A percentile compares a stretch with the other conserved stretches of the same genome.
Conservation (phyloP, 2,888 invertebrate species). For the Drosophila austrosaltans region DNA sequence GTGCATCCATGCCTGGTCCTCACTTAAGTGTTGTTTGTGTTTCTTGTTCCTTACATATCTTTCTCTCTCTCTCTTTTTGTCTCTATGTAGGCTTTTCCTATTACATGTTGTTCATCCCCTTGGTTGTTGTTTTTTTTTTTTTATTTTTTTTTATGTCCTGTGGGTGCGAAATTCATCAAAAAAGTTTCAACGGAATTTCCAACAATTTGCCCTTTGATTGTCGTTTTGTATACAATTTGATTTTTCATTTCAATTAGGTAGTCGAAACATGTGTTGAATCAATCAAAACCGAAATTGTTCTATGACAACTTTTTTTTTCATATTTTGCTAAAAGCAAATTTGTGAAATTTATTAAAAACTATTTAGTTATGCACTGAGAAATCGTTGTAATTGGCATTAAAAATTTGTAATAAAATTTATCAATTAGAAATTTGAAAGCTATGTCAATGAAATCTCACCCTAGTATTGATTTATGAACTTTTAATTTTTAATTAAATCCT, state of each 20-base stretch:
- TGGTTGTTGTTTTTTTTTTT: background rate
- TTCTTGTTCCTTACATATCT: constrained; percentile 58
- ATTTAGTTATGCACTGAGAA: too few relatives aligned
- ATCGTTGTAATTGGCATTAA: too few relatives aligned
- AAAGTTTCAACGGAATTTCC: background rate
- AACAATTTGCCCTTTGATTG: constrained; percentile 10
- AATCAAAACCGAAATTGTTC: background rate
- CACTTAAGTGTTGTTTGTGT: constrained; percentile 76
- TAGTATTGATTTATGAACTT: too few relatives aligned
- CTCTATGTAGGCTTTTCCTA: constrained; percentile 17
- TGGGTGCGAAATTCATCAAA: constrained; percentile 11
- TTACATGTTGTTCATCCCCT: background rate
- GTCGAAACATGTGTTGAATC: background rate
- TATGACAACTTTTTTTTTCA: background rate
- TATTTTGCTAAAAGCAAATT: too few relatives aligned
- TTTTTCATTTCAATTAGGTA: constrained; percentile 11
- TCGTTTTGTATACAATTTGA: constrained; percentile 1
- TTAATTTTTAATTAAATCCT: too few relatives aligned
- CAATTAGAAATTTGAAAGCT: too few relatives aligned
- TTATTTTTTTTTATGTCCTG: background rate
- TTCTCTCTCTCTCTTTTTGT: constrained; percentile 3
- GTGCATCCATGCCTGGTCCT: constrained; percentile 50
- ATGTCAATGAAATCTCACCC: too few relatives aligned
- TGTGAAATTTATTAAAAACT: too few relatives aligned
- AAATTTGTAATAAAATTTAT: too few relatives aligned